These are phyloP conservation scores for Megaceryle torquata DNA, from an alignment of 2,113 vertebrate genomes.

Conservation along the genomic window DNA sequence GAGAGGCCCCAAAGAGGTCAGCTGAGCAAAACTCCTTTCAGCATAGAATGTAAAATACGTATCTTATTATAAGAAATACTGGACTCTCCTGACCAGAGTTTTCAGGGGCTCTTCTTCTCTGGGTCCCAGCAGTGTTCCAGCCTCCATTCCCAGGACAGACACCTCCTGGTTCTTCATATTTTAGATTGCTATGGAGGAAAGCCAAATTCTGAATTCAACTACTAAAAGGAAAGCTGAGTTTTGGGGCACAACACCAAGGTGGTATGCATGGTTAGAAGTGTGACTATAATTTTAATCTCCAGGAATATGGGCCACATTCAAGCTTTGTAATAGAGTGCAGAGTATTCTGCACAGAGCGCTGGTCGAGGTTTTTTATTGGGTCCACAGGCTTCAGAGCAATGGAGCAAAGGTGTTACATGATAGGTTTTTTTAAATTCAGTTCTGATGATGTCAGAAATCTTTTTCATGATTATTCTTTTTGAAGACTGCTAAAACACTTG, in stretches of 20 bases:
- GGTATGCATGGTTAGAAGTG: not conserved
- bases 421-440: not conserved
- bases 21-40: not conserved
- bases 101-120: not conserved
- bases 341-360: not conserved
- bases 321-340: not conserved
- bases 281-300: not conserved
- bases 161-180: not conserved
- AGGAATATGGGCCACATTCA: not conserved
- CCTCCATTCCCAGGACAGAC: too few species aligned
- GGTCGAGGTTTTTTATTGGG: not conserved
- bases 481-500: not conserved
- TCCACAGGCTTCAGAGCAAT: not conserved
- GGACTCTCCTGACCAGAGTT: not conserved
- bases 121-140: not conserved
- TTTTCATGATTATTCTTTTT: not conserved
- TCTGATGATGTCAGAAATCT: not conserved
- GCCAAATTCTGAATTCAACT: not conserved
- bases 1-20: not conserved
- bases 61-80: not conserved
- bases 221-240: not conserved
- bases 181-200: not conserved
- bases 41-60: not conserved
- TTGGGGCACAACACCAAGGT: not conserved
- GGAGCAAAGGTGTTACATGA: not conserved